Evolutionary conservation across 35 echinoderm and acorn worm genomes (phyloP), one percentile per base, ranked within the genome.

Genomic region (Patiria miniata): DNA sequence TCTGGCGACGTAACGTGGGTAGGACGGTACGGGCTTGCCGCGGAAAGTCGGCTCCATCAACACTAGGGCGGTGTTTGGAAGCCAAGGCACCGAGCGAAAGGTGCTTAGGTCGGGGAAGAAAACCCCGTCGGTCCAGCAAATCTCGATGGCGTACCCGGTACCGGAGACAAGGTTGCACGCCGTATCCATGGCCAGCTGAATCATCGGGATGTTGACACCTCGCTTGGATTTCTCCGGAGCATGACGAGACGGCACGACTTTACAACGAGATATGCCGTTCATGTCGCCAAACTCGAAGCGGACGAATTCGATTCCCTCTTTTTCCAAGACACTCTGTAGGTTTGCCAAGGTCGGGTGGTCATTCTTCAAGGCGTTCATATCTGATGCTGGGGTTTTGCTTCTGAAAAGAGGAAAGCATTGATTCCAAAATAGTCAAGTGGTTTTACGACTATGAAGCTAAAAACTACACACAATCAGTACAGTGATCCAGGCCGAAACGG

Each of bases 281-380:
- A 93, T 88, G 44, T 97, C 95, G 61, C 90, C 88, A 26, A 93
- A 80, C 61, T 97, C 95, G 36, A 97, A 90, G 33, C 95, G 86
- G 28, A 97, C 87, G 59, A 93, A 97, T 40, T 97, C 82, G 7
- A 93, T 88, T 12, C 84, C 42, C 7, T 61, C 51, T 18, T 86
- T 79, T 16, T 89, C 61, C 19, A 97, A 80, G 36, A 37, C 42
- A 5, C 68, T 80, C 2, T 81, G 68, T 1, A 93, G 83, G 19
- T 85, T 83, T 68, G 90, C 86, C 21, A 95, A 26, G 17, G 39
- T 82, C 8, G 5, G 17, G n/a, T 80, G 10, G 5, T 80, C 37
- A 39, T 16, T 47, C 4, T 47, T 47, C 42, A 47, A 12, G 42
- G 42, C 42, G 42, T 47, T 12, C 42, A 47, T 47, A 6, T 4